These are phyloP conservation scores for Drosophila biarmipes DNA, from an alignment of 1,140 invertebrate genomes.

Conservation along the genomic window DNA sequence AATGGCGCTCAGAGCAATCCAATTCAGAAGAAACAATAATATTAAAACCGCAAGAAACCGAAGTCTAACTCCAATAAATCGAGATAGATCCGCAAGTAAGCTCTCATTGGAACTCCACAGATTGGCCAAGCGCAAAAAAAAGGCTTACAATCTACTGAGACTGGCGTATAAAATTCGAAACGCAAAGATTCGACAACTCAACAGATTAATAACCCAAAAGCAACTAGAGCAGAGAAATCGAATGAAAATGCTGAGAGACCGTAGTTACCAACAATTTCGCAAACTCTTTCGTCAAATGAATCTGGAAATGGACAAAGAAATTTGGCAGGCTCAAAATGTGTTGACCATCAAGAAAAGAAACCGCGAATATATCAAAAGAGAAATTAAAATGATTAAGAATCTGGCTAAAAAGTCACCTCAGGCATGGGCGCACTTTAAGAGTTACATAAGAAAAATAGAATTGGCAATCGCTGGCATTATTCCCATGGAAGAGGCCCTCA, in stretches of 20 bases:
- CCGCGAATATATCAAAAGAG: not conserved
- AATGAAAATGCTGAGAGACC: not conserved
- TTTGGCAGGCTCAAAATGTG: not conserved
- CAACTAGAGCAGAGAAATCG: not conserved
- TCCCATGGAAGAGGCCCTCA: not conserved
- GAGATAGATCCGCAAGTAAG: not conserved
- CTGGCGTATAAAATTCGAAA: not conserved
- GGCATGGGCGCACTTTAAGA: not conserved
- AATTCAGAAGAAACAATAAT: not conserved
- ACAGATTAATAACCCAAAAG: not conserved
- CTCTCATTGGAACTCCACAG: not conserved
- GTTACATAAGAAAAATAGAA: not conserved
- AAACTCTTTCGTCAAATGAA: not conserved
- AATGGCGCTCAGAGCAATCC: not conserved
- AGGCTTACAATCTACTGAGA: not conserved
- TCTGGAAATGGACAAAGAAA: not conserved
- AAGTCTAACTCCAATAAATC: not conserved
- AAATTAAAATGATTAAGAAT: not conserved
- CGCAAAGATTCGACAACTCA: not conserved
- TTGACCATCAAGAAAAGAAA: not conserved
- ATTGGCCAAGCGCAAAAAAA: not conserved
- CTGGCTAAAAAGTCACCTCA: not conserved
- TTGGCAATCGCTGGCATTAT: not conserved
- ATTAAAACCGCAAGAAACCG: not conserved
- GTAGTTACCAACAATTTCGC: not conserved